Conservation (phyloP, 2,888 invertebrate species). For the Scrobipalpa atriplicella region DNA sequence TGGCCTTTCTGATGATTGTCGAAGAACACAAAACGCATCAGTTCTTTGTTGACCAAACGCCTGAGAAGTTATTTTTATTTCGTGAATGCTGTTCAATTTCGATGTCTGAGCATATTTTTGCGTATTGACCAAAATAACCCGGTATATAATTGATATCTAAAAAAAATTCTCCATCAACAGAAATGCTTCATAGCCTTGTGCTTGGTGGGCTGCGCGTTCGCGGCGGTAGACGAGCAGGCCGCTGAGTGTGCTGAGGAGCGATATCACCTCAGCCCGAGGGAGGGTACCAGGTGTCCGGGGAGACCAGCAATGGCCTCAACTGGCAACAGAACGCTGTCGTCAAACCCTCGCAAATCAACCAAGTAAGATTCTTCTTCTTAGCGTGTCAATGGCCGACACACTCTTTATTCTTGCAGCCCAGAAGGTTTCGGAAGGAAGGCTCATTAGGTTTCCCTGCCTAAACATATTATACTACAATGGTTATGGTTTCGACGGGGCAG, state of each 20-base stretch:
- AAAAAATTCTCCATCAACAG: constrained; percentile 37
- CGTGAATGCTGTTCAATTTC: no score
- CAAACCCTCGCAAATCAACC: constrained; percentile 34
- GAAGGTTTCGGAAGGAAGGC: no score
- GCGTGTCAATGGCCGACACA: no score
- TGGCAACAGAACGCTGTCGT: constrained; percentile 68
- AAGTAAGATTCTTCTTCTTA: not conserved
- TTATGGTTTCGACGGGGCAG: not conserved
- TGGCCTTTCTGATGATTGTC: no score
- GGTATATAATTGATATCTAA: no score
- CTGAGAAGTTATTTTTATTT: no score
- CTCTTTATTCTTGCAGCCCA: no score
- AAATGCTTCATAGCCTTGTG: constrained; percentile 50
- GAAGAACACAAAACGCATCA: no score
- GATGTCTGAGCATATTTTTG: no score
- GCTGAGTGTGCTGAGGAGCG: constrained; percentile 52
- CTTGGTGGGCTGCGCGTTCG: constrained; percentile 45
- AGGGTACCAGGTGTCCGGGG: constrained; percentile 71
- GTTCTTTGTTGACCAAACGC: no score
- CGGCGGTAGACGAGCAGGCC: constrained; percentile 37
- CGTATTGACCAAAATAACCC: no score
- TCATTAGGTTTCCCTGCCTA: no score
- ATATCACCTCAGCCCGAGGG: constrained; percentile 73
- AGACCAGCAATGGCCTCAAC: constrained; percentile 83
- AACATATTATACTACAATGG: not conserved